Evolutionary conservation across 2,888 invertebrate genomes (phyloP).

Genomic region (Yponomeuta evonymella): DNA sequence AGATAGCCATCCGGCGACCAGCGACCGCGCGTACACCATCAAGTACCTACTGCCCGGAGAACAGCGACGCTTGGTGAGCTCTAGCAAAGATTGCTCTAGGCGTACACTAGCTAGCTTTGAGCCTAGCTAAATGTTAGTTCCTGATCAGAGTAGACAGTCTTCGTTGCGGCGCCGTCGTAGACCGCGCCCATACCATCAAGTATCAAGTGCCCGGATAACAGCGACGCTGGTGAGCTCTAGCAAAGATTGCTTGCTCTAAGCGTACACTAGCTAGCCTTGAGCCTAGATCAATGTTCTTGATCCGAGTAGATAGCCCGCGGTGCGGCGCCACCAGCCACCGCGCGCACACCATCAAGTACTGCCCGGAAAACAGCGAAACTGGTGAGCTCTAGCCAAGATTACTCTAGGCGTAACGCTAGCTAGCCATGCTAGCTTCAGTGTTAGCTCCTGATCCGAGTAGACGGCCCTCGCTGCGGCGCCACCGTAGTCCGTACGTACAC

Average conservation of each 20-base stretch:
- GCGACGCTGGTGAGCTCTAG: slow-evolving; percentile 33
- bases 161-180: slow-evolving; percentile 82
- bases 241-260: too few species aligned
- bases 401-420: too few species aligned
- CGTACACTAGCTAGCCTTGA: background rate
- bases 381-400: too few species aligned
- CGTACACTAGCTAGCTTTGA: background rate
- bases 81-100: too few species aligned
- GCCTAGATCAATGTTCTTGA: background rate
- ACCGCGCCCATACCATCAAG: slow-evolving; percentile 80
- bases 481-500: slow-evolving; percentile 32
- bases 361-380: too few species aligned
- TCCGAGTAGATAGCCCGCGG: too few species aligned
- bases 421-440: background rate
- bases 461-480: slow-evolving; percentile 80
- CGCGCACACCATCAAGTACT: too few species aligned
- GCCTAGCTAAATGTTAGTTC: background rate
- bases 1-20: slow-evolving; percentile 78
- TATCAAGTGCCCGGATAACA: slow-evolving; percentile 58
- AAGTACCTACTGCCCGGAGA: slow-evolving; percentile 52
- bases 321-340: too few species aligned
- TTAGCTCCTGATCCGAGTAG: too few species aligned
- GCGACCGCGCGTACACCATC: slow-evolving; percentile 82
- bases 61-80: slow-evolving; percentile 35
- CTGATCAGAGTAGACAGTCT: slow-evolving; percentile 55